Conservation (phyloP, 2,113 vertebrate genomes). For the Cnemophilus loriae region DNA sequence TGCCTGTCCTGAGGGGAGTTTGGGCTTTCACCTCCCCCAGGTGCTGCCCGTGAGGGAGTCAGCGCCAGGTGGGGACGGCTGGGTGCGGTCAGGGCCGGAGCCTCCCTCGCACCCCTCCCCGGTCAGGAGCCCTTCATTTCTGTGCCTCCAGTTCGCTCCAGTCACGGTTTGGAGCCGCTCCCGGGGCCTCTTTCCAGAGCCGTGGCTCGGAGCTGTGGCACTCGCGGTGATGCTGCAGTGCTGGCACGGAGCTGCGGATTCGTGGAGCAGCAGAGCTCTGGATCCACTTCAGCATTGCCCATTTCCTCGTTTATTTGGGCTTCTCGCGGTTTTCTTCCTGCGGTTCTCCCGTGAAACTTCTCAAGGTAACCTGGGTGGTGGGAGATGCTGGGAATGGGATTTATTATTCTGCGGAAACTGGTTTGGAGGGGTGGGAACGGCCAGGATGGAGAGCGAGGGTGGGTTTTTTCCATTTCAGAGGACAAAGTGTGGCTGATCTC, state of each 20-base stretch:
- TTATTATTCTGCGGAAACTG: not conserved
- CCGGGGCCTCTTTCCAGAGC: not conserved
- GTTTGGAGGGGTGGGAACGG: not conserved
- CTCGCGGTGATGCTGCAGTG: not conserved
- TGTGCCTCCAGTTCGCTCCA: not conserved
- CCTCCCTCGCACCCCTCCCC: not conserved
- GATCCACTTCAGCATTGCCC: accelerated
- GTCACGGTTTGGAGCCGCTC: accelerated
- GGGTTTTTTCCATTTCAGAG: not conserved
- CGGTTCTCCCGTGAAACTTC: not conserved
- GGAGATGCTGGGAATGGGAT: not conserved
- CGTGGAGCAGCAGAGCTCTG: not conserved
- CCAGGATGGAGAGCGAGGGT: not conserved
- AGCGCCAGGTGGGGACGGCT: not conserved
- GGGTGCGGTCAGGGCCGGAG: not conserved
- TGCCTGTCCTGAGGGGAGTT: accelerated
- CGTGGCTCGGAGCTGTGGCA: not conserved
- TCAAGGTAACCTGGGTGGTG: not conserved
- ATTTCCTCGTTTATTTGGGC: accelerated
- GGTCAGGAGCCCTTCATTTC: accelerated
- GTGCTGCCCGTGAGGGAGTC: not conserved
- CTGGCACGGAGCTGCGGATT: accelerated
- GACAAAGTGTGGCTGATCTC: not conserved
- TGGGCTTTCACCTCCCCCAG: not conserved
- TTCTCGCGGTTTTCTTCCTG: not conserved